Percentiles rank a stretch among this genome's conserved stretches.
phyloP scores from a whole-genome alignment of 2,888 invertebrate genomes.

The Polyommatus icarus region DNA sequence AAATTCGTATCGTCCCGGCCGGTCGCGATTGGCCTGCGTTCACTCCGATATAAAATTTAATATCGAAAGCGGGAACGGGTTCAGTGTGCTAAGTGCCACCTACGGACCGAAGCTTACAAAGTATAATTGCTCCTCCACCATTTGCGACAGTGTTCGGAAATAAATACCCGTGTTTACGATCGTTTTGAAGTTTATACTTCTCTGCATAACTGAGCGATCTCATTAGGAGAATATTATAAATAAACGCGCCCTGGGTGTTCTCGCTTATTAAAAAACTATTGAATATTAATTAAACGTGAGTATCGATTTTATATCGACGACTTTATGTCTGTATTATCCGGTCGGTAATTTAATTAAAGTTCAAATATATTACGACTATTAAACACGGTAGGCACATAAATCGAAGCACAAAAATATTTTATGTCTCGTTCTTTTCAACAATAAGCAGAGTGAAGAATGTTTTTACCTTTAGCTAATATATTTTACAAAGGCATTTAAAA shows the following conservation, averaged over 20 bases:
- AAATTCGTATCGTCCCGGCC: constrained; percentile 76
- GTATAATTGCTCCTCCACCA: constrained; percentile 57
- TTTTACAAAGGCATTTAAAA: too few species aligned
- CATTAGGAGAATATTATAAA: constrained; percentile 31
- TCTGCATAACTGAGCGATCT: constrained; percentile 40
- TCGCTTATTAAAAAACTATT: constrained; percentile 28
- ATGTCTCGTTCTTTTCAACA: background rate
- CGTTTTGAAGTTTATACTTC: constrained; percentile 51
- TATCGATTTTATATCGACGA: background rate
- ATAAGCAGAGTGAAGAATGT: background rate
- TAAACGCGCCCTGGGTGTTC: constrained; percentile 25
- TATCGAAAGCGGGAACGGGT: constrained; percentile 60
- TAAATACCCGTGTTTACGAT: constrained; percentile 59
- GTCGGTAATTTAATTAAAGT: constrained; percentile 10
- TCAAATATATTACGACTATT: background rate
- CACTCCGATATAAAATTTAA: constrained; percentile 61
- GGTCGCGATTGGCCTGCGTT: constrained; percentile 70
- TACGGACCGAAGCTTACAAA: constrained; percentile 49
- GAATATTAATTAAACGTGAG: background rate
- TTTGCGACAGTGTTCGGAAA: constrained; percentile 52
- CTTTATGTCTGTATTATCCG: background rate
- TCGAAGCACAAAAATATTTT: background rate
- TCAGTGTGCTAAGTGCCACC: constrained; percentile 62
- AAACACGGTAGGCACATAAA: too few species aligned
- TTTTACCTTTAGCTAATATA: too few species aligned